phyloP scores from a whole-genome alignment of 2,113 vertebrate species.

The Himantopus leucocephalus region DNA sequence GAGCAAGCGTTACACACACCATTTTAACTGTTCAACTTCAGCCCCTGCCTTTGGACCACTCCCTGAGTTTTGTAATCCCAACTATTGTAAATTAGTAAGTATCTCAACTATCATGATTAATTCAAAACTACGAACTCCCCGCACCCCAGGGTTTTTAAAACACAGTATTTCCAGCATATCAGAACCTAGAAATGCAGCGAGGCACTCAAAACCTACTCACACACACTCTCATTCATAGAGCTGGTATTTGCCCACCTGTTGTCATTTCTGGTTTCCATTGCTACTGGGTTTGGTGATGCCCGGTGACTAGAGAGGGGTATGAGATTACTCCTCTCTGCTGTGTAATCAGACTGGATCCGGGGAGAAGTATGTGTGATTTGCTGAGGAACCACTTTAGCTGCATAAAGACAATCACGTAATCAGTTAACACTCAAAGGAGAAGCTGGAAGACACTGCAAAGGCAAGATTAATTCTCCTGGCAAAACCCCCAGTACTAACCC shows the following conservation, averaged over 20 bases:
- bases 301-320: slow-evolving; percentile 92
- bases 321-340: slow-evolving; percentile 89
- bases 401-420: not conserved
- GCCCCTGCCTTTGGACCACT: not conserved
- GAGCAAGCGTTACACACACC: not conserved
- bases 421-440: not conserved
- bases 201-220: not conserved
- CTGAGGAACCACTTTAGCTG: slow-evolving; percentile 98
- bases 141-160: not conserved
- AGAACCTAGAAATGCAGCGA: not conserved
- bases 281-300: slow-evolving; percentile 93
- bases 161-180: not conserved
- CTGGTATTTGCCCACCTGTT: slow-evolving; percentile 81
- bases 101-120: not conserved
- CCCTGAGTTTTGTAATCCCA: not conserved
- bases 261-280: slow-evolving; percentile 95
- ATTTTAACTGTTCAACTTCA: not conserved
- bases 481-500: not conserved
- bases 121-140: not conserved
- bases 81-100: not conserved
- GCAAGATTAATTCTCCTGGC: not conserved
- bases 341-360: slow-evolving; percentile 93
- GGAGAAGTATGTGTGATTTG: slow-evolving; percentile 94
- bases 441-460: not conserved
- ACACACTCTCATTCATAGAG: not conserved